Conservation (phyloP, 2,888 invertebrate genomes). For the Portevinia maculata region DNA sequence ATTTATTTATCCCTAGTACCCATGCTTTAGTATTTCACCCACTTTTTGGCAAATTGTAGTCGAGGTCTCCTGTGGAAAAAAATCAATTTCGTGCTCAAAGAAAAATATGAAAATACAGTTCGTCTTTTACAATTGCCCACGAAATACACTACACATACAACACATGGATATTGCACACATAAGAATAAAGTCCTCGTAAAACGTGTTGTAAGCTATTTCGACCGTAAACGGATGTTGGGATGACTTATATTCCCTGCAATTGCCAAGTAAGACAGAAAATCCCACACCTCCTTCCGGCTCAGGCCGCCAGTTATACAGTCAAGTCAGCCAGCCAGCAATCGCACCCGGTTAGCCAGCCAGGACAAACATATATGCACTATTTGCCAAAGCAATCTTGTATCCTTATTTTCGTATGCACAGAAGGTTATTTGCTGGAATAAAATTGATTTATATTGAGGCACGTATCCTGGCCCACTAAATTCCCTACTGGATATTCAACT, state of each 20-base stretch:
- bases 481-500: slow-evolving; percentile 53
- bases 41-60: slow-evolving; percentile 22
- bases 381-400: slow-evolving; percentile 70
- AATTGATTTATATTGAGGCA: slow-evolving; percentile 74
- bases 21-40: not conserved
- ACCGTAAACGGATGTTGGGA: slow-evolving; percentile 72
- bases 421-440: slow-evolving; percentile 70
- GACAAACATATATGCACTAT: slow-evolving; percentile 56
- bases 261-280: slow-evolving; percentile 74
- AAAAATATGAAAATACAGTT: slow-evolving; percentile 2
- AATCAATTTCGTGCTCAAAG: slow-evolving; percentile 37
- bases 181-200: slow-evolving; percentile 64
- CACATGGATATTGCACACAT: slow-evolving; percentile 33
- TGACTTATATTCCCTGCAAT: slow-evolving; percentile 72
- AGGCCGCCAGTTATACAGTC: slow-evolving; percentile 39
- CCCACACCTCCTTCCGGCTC: slow-evolving; percentile 66
- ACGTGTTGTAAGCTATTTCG: slow-evolving; percentile 75
- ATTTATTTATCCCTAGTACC: no score
- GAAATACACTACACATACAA: slow-evolving; percentile 1
- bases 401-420: slow-evolving; percentile 72
- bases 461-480: slow-evolving; percentile 62
- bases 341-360: slow-evolving; percentile 48
- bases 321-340: slow-evolving; percentile 39
- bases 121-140: slow-evolving; percentile 7
- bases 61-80: slow-evolving; percentile 19